Conservation (phyloP, 1,140 invertebrate species). For the Papilio dardanus region DNA sequence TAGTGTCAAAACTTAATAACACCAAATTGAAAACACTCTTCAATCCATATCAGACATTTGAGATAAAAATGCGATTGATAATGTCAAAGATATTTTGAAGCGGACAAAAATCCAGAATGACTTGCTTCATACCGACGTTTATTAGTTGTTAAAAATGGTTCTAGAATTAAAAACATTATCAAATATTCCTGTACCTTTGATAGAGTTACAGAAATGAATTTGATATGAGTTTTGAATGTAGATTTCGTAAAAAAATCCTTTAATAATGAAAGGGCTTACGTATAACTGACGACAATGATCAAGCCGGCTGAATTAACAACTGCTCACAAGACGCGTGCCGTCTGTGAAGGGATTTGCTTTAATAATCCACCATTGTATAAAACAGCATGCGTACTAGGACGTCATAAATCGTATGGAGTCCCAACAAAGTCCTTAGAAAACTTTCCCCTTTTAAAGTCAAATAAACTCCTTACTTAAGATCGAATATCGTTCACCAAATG, state of each 20-base stretch:
- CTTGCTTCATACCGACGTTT: background rate
- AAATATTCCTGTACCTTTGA: background rate
- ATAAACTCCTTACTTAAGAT: background rate
- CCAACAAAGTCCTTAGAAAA: constrained; percentile 9
- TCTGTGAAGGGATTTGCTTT: background rate
- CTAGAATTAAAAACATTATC: too few relatives aligned
- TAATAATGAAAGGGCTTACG: background rate
- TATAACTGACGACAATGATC: background rate
- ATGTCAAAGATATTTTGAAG: background rate
- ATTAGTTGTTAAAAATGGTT: background rate
- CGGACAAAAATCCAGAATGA: background rate
- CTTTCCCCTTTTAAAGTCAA: background rate
- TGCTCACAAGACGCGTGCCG: constrained; percentile 14
- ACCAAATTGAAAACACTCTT: background rate
- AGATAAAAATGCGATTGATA: background rate
- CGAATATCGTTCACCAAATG: background rate
- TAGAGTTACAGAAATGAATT: background rate
- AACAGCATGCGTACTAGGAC: background rate
- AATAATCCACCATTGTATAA: constrained; percentile 9
- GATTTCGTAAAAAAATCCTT: background rate
- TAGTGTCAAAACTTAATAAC: background rate
- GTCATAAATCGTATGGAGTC: constrained; percentile 20
- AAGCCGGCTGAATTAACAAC: background rate
- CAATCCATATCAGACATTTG: background rate
- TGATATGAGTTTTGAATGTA: background rate